Evolutionary conservation across 2,113 vertebrate genomes (phyloP).

Genomic region (Bagarius yarrelli): DNA sequence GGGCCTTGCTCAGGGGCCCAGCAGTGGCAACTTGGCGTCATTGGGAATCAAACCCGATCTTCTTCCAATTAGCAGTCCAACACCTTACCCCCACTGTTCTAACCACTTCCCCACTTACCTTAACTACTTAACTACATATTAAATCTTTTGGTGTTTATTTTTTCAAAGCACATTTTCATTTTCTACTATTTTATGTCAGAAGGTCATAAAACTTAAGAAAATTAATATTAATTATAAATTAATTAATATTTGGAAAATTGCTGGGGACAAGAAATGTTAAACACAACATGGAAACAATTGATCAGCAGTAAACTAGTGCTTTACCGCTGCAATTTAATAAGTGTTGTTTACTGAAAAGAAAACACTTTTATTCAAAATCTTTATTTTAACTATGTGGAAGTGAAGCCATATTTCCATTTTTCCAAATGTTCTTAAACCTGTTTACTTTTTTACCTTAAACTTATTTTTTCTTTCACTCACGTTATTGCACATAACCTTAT

Average conservation of each 20-base stretch:
- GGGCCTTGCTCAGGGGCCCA: too few species aligned
- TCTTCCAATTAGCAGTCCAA: too few species aligned
- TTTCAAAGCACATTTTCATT: too few species aligned
- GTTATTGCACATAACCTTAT: conserved; percentile 1
- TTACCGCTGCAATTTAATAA: not conserved
- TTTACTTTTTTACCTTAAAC: not conserved
- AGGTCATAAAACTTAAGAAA: too few species aligned
- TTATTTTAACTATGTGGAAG: not conserved
- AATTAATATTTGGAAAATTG: not conserved
- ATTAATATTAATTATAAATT: too few species aligned
- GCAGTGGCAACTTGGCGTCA: too few species aligned
- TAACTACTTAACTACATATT: too few species aligned
- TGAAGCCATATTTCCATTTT: not conserved
- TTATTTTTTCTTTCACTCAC: not conserved
- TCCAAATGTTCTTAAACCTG: not conserved
- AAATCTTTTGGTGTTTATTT: too few species aligned
- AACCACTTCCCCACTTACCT: too few species aligned
- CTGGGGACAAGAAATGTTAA: not conserved
- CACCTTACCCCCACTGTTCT: too few species aligned
- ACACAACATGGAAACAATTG: not conserved
- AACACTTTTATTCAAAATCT: not conserved
- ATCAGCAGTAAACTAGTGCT: not conserved
- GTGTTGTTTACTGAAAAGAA: not conserved
- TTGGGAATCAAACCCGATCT: too few species aligned
- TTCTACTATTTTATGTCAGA: not conserved